These are phyloP conservation scores for Calliphora vomitoria DNA, from an alignment of 2,888 invertebrate genomes.

Conservation along the genomic window DNA sequence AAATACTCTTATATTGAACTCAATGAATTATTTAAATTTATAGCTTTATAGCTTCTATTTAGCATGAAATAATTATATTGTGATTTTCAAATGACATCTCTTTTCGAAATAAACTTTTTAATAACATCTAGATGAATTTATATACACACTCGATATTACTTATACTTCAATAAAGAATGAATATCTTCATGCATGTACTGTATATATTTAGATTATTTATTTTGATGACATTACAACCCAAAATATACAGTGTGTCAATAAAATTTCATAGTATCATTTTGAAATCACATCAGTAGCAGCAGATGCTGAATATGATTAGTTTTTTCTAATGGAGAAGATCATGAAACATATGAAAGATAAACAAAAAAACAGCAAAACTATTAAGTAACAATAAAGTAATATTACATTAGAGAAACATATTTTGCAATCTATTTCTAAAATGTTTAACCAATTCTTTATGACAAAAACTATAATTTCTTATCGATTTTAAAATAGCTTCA, in stretches of 20 bases:
- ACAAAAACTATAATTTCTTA: slow-evolving; percentile 34
- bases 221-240: slow-evolving; percentile 61
- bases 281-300: slow-evolving; percentile 45
- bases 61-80: no score
- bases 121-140: slow-evolving; percentile 37
- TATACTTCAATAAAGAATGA: slow-evolving; percentile 8
- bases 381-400: slow-evolving; percentile 48
- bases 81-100: background rate
- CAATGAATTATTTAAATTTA: no score
- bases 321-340: slow-evolving; percentile 35
- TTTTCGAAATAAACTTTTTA: background rate
- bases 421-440: background rate
- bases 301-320: slow-evolving; percentile 62
- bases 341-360: slow-evolving; percentile 39
- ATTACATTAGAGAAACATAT: background rate
- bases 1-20: no score
- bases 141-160: slow-evolving; percentile 30
- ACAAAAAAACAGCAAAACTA: background rate
- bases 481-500: slow-evolving; percentile 39
- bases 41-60: no score
- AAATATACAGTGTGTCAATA: slow-evolving; percentile 63
- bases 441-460: slow-evolving; percentile 3
- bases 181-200: background rate
- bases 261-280: slow-evolving; percentile 52
- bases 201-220: slow-evolving; percentile 45